phyloP scores from a whole-genome alignment of 2,888 invertebrate genomes.

The Microplitis deprimator region DNA sequence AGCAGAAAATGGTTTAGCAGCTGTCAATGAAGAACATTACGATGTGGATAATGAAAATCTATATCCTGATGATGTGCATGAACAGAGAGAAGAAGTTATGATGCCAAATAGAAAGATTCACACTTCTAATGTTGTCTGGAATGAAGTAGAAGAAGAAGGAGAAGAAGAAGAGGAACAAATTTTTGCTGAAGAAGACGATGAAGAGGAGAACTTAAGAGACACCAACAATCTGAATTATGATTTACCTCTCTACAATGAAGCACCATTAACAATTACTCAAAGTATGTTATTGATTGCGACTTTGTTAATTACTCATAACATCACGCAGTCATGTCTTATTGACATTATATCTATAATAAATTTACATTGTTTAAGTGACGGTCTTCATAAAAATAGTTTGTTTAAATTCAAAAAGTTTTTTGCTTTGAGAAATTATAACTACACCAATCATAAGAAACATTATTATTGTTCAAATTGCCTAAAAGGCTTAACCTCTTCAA shows the following conservation, averaged over 20 bases:
- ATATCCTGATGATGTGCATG: neutral
- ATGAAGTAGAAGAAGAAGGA: neutral
- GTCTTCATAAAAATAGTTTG: neutral
- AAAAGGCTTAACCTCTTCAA: neutral
- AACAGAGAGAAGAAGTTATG: neutral
- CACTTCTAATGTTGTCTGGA: neutral
- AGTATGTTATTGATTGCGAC: neutral
- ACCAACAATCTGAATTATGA: neutral
- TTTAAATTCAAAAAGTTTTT: conserved; percentile 15
- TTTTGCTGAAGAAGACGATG: neutral
- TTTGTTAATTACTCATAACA: neutral
- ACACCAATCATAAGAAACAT: neutral
- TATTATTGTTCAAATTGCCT: conserved; percentile 14
- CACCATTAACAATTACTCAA: neutral
- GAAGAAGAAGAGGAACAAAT: neutral
- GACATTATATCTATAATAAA: neutral
- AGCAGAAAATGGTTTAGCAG: neutral
- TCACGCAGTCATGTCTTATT: neutral
- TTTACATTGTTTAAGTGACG: neutral
- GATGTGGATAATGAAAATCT: neutral
- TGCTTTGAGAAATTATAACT: neutral
- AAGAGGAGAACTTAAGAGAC: neutral
- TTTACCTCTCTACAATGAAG: neutral
- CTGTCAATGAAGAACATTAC: neutral
- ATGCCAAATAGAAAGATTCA: neutral